These are phyloP conservation scores for Prietella phreatophila DNA, from an alignment of 2,113 vertebrate species.

Conservation along the genomic window DNA sequence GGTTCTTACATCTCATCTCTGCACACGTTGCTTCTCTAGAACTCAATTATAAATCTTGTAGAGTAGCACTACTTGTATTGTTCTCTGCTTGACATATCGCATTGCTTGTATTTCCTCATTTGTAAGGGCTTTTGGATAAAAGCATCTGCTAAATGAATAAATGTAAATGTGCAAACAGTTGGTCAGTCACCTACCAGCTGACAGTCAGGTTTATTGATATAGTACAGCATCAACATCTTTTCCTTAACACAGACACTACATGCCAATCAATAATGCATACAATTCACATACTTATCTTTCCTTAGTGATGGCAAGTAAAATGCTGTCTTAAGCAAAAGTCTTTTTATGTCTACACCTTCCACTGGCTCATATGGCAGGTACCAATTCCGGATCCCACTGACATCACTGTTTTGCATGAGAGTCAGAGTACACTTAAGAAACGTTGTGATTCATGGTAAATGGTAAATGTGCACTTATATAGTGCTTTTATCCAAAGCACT, in stretches of 20 bases:
- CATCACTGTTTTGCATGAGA: not conserved
- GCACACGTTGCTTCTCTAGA: no score
- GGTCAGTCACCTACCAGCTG: no score
- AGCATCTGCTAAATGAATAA: no score
- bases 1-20: no score
- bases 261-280: not conserved
- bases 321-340: not conserved
- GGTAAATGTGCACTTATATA: no score
- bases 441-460: not conserved
- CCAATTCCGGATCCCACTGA: not conserved
- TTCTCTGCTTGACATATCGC: no score
- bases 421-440: not conserved
- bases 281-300: not conserved
- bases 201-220: not conserved
- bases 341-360: not conserved
- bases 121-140: no score
- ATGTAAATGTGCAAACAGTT: no score
- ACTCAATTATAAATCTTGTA: no score
- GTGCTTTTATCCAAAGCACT: no score
- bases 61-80: no score
- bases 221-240: not conserved
- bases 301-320: not conserved
- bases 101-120: no score
- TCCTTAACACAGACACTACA: not conserved
- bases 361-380: not conserved